Base-by-base conservation (phyloP, 2,797 vertebrate genomes). In the Australoheros facetus region DNA sequence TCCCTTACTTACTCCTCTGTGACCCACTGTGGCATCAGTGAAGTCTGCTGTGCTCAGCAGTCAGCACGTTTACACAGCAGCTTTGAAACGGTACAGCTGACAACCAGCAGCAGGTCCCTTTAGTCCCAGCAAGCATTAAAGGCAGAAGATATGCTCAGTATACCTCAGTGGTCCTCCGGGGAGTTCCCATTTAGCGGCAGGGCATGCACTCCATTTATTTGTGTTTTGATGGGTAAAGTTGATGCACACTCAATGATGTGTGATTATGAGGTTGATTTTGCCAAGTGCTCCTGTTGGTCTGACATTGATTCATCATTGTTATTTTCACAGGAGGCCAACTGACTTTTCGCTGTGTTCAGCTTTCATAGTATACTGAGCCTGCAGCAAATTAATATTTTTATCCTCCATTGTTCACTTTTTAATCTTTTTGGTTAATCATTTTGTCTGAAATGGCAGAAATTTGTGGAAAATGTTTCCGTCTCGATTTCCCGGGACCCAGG, bases 41-140 rank as follows among this genome's bases (percentile, higher is more conserved):
- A 80, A 89, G 92, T 92, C 87, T 89, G 89, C 87, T 83, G 86
- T 28, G 83, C 92, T 93, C 92, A 90, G 93, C 92, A 90, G 91
- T 89, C 84, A 72, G 77, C 77, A 42, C 79, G 85, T 87, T 85
- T 89, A 87, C 89, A 86, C 87, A 86, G 88, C 82, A 79, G 85
- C 87, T 88, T 42, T 62, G 81, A 90, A 85, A 85, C 87, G 79
- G 76, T 81, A 30, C 87, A 84, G 87, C 85, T 90, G 92, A 88
- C 89, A 87, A 75, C 77, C 90, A 89, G 88, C 86, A 85, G 91
- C 86, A 69, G 85, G 83, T 90, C 84, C 75, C 90, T 88, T 84
- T 81, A 83, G 88, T 91, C 87, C 86, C 90, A 85, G 89, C 90
- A 82, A 75, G 90, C 88, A 83, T 81, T 80, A 84, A 79, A 88